Evolutionary conservation across 2,888 invertebrate genomes (phyloP).

Genomic region (Saturnia japonica): DNA sequence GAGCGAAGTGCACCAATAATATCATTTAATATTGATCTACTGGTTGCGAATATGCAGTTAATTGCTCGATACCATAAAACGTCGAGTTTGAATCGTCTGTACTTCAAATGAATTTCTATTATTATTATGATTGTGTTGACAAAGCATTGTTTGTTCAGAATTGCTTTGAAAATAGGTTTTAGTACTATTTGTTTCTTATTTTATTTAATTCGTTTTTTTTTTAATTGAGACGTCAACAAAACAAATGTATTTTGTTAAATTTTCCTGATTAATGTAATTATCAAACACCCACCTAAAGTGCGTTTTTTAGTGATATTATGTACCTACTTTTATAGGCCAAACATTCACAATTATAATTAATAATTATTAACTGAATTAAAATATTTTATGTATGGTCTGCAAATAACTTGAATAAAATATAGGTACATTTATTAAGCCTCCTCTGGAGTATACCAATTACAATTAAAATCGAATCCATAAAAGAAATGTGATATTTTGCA

Average conservation of each 20-base stretch:
- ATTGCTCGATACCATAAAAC: background rate
- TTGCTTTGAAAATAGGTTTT: background rate
- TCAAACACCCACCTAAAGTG: no score
- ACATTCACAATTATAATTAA: no score
- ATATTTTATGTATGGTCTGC: no score
- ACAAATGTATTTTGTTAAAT: background rate
- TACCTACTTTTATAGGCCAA: no score
- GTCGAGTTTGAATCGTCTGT: background rate
- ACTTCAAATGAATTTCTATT: background rate
- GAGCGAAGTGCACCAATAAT: background rate
- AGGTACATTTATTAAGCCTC: no score
- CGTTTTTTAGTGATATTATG: no score
- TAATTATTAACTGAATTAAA: no score
- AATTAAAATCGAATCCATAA: background rate
- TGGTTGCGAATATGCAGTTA: constrained; percentile 1
- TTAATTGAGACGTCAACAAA: background rate
- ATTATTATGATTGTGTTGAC: background rate
- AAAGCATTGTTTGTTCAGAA: background rate
- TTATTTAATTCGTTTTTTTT: background rate
- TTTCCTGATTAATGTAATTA: background rate
- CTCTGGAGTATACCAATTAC: background rate
- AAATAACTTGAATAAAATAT: no score
- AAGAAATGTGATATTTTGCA: background rate
- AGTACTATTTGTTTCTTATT: background rate
- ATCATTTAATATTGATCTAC: background rate